phyloP scores from a whole-genome alignment of 2,888 invertebrate genomes.

The Lithosia quadra region DNA sequence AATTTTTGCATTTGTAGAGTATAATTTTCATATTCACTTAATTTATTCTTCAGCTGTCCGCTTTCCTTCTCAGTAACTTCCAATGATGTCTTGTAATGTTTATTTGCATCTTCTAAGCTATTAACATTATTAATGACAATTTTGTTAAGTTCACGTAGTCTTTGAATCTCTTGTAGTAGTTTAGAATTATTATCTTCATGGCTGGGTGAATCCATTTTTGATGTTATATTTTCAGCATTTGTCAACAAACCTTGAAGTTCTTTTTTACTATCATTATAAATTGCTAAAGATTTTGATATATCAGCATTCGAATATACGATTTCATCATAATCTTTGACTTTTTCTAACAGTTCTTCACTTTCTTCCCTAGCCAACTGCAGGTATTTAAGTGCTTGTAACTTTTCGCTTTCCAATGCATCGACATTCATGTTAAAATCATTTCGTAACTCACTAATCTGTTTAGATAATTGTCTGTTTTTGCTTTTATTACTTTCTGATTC shows the following conservation, averaged over 20 bases:
- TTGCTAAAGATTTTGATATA: constrained; percentile 50
- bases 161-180: constrained; percentile 65
- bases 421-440: constrained; percentile 60
- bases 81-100: constrained; percentile 56
- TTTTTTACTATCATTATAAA: constrained; percentile 52
- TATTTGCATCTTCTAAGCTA: constrained; percentile 62
- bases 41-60: constrained; percentile 59
- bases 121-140: constrained; percentile 54
- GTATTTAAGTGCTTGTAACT: constrained; percentile 57
- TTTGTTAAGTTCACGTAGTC: constrained; percentile 62
- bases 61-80: constrained; percentile 67
- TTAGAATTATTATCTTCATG: constrained; percentile 56
- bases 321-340: constrained; percentile 62
- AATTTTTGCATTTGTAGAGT: constrained; percentile 55
- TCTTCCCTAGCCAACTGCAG: constrained; percentile 67
- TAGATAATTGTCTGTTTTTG: constrained; percentile 59
- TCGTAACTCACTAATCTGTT: constrained; percentile 60
- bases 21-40: constrained; percentile 58
- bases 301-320: constrained; percentile 54
- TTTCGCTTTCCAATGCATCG: constrained; percentile 63
- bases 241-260: constrained; percentile 33
- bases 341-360: constrained; percentile 69
- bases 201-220: constrained; percentile 51
- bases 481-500: constrained; percentile 61
- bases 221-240: constrained; percentile 52